Percentiles rank a stretch among this genome's conserved stretches.
These are phyloP conservation scores for Gulo gulo DNA, from an alignment of 2,113 vertebrate genomes.

Conservation along the genomic window DNA sequence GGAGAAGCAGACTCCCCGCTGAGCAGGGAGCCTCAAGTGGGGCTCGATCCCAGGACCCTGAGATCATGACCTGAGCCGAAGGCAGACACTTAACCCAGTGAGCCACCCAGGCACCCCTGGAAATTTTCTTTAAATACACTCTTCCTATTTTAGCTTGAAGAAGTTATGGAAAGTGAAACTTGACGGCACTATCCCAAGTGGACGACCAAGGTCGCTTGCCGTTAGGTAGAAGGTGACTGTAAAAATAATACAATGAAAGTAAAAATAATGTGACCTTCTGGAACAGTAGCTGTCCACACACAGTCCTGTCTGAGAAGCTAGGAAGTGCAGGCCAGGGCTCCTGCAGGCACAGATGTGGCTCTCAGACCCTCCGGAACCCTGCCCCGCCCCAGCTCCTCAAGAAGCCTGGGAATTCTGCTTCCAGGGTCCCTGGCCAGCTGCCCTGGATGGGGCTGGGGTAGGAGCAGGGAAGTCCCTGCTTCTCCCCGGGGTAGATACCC, in stretches of 20 bases:
- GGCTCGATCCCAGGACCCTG: background rate
- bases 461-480: background rate
- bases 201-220: background rate
- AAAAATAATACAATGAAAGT: background rate
- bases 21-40: background rate
- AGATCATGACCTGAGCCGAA: background rate
- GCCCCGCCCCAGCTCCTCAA: background rate
- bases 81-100: background rate
- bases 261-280: background rate
- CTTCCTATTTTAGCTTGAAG: background rate
- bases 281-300: background rate
- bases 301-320: background rate
- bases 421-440: too few species aligned
- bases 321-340: background rate
- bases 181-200: background rate
- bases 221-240: background rate
- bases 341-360: background rate
- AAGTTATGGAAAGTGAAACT: background rate
- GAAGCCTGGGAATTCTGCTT: background rate
- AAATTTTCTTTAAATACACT: background rate
- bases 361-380: background rate
- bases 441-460: background rate
- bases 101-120: background rate
- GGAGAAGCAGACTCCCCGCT: background rate
- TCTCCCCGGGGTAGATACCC: background rate